These are phyloP conservation scores for Lobophora halterata DNA, from an alignment of 2,888 invertebrate species.

Conservation along the genomic window DNA sequence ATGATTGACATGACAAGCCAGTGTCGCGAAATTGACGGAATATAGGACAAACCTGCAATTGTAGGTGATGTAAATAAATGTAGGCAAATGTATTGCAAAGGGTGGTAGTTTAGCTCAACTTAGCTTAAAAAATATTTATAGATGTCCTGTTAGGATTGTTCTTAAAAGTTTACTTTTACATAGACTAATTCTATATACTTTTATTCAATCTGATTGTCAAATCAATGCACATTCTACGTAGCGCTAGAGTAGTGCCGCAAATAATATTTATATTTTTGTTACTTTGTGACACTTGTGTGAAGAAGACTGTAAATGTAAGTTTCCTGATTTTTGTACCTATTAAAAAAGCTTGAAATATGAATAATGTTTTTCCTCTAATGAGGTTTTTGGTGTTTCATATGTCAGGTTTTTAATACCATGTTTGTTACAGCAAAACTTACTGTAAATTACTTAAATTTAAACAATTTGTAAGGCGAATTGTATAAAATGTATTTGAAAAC, in stretches of 20 bases:
- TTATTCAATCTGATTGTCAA: too few relatives aligned
- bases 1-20: constrained; percentile 3
- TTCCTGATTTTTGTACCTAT: constrained; percentile 11
- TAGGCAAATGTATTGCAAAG: constrained; percentile 4
- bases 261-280: too few relatives aligned
- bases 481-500: constrained; percentile 31
- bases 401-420: constrained; percentile 11
- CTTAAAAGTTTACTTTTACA: background rate
- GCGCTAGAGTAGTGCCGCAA: too few relatives aligned
- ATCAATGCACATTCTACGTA: too few relatives aligned
- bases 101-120: constrained; percentile 3
- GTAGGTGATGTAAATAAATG: constrained; percentile 22
- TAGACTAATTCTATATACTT: too few relatives aligned
- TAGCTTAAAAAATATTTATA: constrained; percentile 1
- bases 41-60: constrained; percentile 25
- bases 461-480: constrained; percentile 17
- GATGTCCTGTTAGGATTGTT: constrained; percentile 10
- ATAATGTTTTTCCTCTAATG: constrained; percentile 5
- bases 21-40: constrained; percentile 19
- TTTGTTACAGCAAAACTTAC: too few relatives aligned
- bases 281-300: too few relatives aligned
- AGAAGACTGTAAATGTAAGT: constrained; percentile 3
- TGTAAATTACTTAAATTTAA: too few relatives aligned
- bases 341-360: constrained; percentile 14
- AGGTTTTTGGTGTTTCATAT: constrained; percentile 17